A percentile compares a stretch with the other conserved stretches of the same genome.
Conservation (phyloP, 2,113 vertebrate genomes). For the Bucco capensis region DNA sequence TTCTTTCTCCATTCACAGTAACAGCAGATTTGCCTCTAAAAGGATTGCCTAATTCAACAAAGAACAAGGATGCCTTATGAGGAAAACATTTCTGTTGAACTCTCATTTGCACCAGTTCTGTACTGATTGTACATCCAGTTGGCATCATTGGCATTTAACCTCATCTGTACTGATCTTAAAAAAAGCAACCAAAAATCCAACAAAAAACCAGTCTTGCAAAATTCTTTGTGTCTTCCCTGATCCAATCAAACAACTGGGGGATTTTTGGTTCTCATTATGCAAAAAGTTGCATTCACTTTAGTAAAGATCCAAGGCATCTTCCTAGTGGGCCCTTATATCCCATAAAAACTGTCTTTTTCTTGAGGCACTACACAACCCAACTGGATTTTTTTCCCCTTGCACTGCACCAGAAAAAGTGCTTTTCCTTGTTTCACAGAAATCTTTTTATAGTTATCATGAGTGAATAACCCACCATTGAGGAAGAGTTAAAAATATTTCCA, state of each 20-base stretch:
- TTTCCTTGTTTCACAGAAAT: not conserved
- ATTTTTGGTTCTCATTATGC: not conserved
- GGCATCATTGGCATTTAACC: not conserved
- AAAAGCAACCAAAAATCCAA: not conserved
- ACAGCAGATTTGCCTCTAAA: not conserved
- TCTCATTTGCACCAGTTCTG: not conserved
- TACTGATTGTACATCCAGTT: not conserved
- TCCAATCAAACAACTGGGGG: not conserved
- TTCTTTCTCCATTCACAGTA: slow-evolving; percentile 10
- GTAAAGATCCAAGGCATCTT: not conserved
- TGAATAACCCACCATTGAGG: not conserved
- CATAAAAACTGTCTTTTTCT: not conserved
- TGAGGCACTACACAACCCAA: not conserved
- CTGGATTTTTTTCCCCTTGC: not conserved
- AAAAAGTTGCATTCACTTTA: not conserved
- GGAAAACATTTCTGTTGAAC: not conserved
- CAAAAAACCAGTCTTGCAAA: not conserved
- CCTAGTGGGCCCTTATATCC: not conserved
- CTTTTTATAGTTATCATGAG: not conserved
- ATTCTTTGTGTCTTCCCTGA: not conserved
- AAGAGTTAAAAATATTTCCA: slow-evolving; percentile 2
- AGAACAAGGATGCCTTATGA: not conserved
- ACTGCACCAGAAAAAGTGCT: not conserved
- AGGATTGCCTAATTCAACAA: not conserved
- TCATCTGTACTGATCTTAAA: not conserved